These are phyloP conservation scores for Molossus alvarezi DNA, from an alignment of 2,797 vertebrate species.

Conservation along the genomic window DNA sequence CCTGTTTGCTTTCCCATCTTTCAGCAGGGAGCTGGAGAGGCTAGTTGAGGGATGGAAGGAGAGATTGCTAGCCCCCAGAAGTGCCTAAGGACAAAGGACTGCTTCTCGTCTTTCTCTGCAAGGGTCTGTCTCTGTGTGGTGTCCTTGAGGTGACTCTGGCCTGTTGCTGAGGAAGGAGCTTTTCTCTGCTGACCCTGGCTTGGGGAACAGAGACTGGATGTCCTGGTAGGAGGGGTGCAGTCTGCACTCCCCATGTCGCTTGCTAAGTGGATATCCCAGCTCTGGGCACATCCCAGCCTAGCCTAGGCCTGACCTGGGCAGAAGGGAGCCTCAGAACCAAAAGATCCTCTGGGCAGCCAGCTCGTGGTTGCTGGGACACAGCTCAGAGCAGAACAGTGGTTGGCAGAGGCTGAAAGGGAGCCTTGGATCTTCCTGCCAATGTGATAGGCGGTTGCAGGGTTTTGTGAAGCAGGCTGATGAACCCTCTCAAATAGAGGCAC, in stretches of 20 bases:
- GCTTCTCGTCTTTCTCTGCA: neutral
- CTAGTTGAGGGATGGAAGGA: neutral
- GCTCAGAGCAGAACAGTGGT: slow-evolving; percentile 63
- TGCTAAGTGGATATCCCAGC: neutral
- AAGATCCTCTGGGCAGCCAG: slow-evolving; percentile 45
- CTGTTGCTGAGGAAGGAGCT: neutral
- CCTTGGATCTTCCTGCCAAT: slow-evolving; percentile 76
- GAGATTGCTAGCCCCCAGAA: neutral
- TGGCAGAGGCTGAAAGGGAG: slow-evolving; percentile 75
- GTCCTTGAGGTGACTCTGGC: slow-evolving; percentile 20
- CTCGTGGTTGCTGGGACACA: slow-evolving; percentile 78
- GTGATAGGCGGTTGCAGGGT: slow-evolving; percentile 76
- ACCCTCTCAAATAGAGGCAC: slow-evolving; percentile 90
- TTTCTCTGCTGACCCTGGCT: neutral
- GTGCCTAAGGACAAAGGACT: neutral
- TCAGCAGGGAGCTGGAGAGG: neutral
- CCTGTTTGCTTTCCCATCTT: neutral
- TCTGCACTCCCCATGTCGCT: neutral
- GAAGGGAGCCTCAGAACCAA: slow-evolving; percentile 65
- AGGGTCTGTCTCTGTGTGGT: neutral
- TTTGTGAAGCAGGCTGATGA: slow-evolving; percentile 91
- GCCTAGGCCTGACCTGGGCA: slow-evolving; percentile 61
- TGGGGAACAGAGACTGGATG: neutral
- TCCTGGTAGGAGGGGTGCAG: neutral
- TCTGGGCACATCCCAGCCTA: neutral